Evolutionary conservation across 2,797 vertebrate genomes (phyloP).

Genomic region (Borostomias antarcticus): DNA sequence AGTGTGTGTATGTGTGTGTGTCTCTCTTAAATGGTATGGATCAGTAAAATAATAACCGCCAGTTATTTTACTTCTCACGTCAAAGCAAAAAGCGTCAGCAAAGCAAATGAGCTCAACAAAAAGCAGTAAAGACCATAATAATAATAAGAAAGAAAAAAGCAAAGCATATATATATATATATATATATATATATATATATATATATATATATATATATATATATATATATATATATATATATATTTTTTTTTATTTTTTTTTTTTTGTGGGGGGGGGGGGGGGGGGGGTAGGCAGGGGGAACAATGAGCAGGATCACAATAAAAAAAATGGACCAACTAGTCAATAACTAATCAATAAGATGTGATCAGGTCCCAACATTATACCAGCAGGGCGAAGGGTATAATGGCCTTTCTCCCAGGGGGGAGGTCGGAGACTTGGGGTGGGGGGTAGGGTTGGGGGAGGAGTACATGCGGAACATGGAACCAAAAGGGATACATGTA

Average conservation of each 20-base stretch:
- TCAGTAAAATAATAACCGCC: slow-evolving; percentile 24
- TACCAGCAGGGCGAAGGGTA: slow-evolving; percentile 58
- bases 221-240: too few species aligned
- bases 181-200: too few species aligned
- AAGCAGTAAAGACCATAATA: slow-evolving; percentile 44
- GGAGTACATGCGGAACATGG: slow-evolving; percentile 74
- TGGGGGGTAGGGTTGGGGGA: slow-evolving; percentile 40
- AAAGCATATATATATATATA: slow-evolving; percentile 25
- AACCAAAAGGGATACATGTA: slow-evolving; percentile 63
- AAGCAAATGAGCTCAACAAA: slow-evolving; percentile 46
- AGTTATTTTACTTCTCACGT: slow-evolving; percentile 26
- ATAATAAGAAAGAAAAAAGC: slow-evolving; percentile 15
- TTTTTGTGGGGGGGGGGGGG: slow-evolving; percentile 18
- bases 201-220: too few species aligned
- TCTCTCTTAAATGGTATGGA: slow-evolving; percentile 46
- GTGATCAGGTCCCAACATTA: slow-evolving; percentile 68
- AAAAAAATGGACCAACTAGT: slow-evolving; percentile 29
- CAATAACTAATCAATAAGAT: slow-evolving; percentile 48
- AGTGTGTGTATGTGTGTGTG: not conserved
- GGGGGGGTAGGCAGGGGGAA: slow-evolving; percentile 29
- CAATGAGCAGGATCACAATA: slow-evolving; percentile 11
- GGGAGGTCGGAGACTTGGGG: slow-evolving; percentile 8
- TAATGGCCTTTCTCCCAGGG: slow-evolving; percentile 71
- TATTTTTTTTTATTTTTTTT: too few species aligned
- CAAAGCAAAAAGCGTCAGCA: slow-evolving; percentile 49